Evolutionary conservation across 1,140 invertebrate species (phyloP), one percentile per base, ranked within the genome.

Genomic region (Bombus consobrinus): DNA sequence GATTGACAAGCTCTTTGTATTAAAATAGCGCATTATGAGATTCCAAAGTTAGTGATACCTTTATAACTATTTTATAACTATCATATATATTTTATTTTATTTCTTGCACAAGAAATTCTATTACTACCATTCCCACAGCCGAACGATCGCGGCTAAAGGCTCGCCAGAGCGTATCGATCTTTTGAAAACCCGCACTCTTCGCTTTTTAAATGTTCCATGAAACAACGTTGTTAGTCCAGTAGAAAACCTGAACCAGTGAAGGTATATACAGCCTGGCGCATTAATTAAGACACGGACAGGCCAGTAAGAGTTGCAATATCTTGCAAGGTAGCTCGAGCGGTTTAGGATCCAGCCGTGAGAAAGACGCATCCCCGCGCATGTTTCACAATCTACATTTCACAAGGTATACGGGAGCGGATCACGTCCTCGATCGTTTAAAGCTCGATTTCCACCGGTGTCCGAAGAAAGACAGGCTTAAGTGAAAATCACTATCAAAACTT

Each of bases 311-410:
- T 47, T 15, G 81, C 53, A 25, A 75, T 64, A 75, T 64, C 53
- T 73, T 39, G n/a, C 10, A 6, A 62, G 15, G 22, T 32, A 75
- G 32, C 32, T 75, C 15, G 9, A 43, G 53, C 28, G 13, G 53
- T 57, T 37, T 73, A 43, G 43, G 41, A 79, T 28, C 47, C 37
- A 41, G 66, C 72, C 81, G 77, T 89, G 87, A 84, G 86, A 89
- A 85, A 85, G 53, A 37, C 59, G 53, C 86, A 73, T 75, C 81
- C 39, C 10, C 28, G 22, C 28, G n/a, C 41, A n/a, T 28, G 59
- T 83, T 83, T 47, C 73, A 25, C 73, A 83, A 83, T 64, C 32
- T 68, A 66, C 71, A 68, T 83, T 83, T 83, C 81, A 68, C 64
- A 68, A 59, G 41, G n/a, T 87, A 41, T 37, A 69, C 53, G 43